A percentile compares a stretch with the other conserved stretches of the same genome.
Evolutionary conservation across 1,140 invertebrate species (phyloP).

Genomic region (Drosophila takahashii): DNA sequence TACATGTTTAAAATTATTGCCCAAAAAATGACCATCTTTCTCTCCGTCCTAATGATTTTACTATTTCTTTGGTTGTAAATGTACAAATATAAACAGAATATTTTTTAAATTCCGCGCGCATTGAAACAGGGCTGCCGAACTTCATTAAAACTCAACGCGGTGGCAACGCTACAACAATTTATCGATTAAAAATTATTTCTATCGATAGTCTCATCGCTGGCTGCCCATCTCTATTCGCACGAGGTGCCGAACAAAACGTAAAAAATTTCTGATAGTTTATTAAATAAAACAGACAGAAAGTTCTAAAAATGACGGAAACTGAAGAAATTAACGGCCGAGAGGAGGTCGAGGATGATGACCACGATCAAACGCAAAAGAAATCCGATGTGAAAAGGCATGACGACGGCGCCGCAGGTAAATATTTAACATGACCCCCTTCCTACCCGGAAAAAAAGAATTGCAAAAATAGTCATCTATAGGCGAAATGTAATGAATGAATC

Average conservation of each 20-base stretch:
- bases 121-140: neutral
- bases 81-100: neutral
- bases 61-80: constrained; percentile 26
- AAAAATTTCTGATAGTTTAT: constrained; percentile 42
- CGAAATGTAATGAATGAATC: too few species aligned
- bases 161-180: neutral
- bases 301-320: constrained; percentile 59
- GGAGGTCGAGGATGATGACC: constrained; percentile 86
- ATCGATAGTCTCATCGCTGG: constrained; percentile 3
- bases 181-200: neutral
- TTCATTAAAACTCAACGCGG: too few species aligned
- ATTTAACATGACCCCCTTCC: constrained; percentile 3
- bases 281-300: constrained; percentile 19
- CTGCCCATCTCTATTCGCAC: constrained; percentile 37
- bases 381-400: constrained; percentile 90
- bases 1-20: neutral
- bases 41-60: constrained; percentile 17
- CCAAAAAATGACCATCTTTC: constrained; percentile 23
- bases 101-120: constrained; percentile 10
- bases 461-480: neutral
- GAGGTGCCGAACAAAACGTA: constrained; percentile 54
- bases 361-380: constrained; percentile 92
- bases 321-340: constrained; percentile 68
- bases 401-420: constrained; percentile 90
- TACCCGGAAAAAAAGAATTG: neutral